Evolutionary conservation across 2,797 vertebrate genomes (phyloP).

Genomic region (Pteropus rufus): DNA sequence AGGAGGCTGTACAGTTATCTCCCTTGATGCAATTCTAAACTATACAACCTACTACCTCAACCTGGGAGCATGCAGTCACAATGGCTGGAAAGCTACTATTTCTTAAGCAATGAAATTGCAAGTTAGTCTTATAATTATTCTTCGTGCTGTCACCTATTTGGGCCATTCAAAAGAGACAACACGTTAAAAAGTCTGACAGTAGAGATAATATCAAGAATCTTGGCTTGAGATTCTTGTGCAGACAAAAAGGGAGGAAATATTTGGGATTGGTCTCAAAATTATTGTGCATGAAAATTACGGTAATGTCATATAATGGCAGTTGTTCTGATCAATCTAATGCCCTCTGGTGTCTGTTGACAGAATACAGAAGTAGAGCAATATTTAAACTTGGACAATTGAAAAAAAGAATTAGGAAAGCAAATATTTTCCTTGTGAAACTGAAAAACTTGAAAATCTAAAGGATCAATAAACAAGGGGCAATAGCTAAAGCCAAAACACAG

Average conservation of each 20-base stretch:
- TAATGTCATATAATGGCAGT: neutral
- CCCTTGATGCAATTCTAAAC: constrained; percentile 98
- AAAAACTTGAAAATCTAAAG: neutral
- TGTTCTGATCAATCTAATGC: neutral
- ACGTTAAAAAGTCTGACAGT: neutral
- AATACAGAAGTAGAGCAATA: neutral
- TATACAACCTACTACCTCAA: constrained; percentile 99
- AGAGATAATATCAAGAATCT: constrained; percentile 25
- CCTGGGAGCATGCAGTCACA: constrained; percentile 90
- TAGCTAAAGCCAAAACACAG: neutral
- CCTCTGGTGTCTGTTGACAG: neutral
- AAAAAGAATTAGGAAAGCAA: constrained; percentile 7
- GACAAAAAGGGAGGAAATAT: neutral
- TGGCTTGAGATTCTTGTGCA: neutral
- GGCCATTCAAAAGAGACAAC: constrained; percentile 50
- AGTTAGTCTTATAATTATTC: constrained; percentile 50
- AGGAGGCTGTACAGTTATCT: constrained; percentile 99
- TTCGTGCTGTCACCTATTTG: neutral
- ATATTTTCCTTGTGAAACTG: neutral
- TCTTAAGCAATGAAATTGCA: constrained; percentile 61
- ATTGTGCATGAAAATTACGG: neutral
- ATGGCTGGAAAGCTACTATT: constrained; percentile 76
- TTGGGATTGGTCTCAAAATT: neutral
- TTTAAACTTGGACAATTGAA: neutral
- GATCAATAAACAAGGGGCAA: neutral